Conservation (phyloP, 2,888 invertebrate species). For the Lithophane ornitopus region DNA sequence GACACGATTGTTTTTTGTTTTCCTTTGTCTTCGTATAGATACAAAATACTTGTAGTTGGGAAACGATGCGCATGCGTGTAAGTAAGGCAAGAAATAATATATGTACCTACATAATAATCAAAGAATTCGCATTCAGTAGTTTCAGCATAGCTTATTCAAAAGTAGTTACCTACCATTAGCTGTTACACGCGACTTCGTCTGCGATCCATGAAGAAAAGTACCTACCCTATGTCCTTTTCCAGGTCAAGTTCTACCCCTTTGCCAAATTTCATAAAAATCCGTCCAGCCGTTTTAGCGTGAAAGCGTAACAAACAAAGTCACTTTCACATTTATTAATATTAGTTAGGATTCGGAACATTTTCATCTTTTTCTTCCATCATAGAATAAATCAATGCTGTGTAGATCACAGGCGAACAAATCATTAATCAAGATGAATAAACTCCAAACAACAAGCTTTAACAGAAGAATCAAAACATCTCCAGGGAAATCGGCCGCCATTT, state of each 20-base stretch:
- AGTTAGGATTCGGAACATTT: too few species aligned
- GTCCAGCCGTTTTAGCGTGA: too few species aligned
- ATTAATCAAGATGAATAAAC: slow-evolving; percentile 45
- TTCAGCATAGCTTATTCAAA: neutral
- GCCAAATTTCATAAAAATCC: too few species aligned
- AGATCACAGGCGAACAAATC: slow-evolving; percentile 1
- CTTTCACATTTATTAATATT: too few species aligned
- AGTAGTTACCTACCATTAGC: neutral
- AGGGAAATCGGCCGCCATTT: slow-evolving; percentile 37
- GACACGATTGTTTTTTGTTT: slow-evolving; percentile 7
- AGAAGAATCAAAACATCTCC: slow-evolving; percentile 41
- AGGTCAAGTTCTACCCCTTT: too few species aligned
- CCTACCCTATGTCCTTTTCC: too few species aligned
- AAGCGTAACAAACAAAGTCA: too few species aligned
- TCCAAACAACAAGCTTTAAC: slow-evolving; percentile 26
- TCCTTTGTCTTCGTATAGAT: neutral
- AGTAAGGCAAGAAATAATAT: neutral
- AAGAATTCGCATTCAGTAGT: neutral
- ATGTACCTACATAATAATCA: neutral
- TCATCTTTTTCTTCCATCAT: neutral
- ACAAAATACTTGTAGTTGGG: neutral
- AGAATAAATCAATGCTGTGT: slow-evolving; percentile 10
- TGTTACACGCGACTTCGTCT: too few species aligned
- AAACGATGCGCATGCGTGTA: neutral
- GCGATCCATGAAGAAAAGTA: too few species aligned